A percentile compares a stretch with the other conserved stretches of the same genome.
Conservation (phyloP, 2,113 vertebrate species). For the Muntiacus reevesi region DNA sequence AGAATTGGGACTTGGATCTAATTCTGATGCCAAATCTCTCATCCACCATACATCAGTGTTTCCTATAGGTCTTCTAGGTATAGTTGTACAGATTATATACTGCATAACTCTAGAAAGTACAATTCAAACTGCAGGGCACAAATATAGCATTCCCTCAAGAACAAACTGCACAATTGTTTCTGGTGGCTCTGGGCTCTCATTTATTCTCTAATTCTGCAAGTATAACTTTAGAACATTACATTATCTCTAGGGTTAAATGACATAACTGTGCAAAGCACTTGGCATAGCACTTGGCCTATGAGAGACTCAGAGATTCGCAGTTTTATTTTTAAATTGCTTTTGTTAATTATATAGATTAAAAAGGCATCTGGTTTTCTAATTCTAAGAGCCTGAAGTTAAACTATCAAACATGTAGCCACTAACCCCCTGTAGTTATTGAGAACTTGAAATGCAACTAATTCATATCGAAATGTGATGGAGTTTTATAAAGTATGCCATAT, state of each 20-base stretch:
- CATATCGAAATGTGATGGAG: background rate
- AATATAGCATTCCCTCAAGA: background rate
- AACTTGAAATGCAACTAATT: background rate
- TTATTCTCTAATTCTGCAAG: background rate
- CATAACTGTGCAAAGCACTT: background rate
- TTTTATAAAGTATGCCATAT: background rate
- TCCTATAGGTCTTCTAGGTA: background rate
- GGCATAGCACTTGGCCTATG: background rate
- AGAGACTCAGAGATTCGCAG: background rate
- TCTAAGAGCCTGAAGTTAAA: background rate
- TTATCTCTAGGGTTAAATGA: background rate
- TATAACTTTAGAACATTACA: background rate
- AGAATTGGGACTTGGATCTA: background rate
- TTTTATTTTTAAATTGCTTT: background rate
- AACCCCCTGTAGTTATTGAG: background rate
- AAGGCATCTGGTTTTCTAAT: background rate
- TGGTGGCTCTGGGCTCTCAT: background rate
- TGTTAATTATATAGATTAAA: background rate
- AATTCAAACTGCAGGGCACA: background rate
- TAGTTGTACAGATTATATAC: background rate
- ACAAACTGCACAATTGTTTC: background rate
- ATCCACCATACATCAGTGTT: background rate
- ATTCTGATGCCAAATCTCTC: background rate
- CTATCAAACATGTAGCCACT: background rate
- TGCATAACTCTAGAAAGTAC: background rate